phyloP scores from a whole-genome alignment of 2,888 invertebrate species.

The Patella ulyssiponensis region DNA sequence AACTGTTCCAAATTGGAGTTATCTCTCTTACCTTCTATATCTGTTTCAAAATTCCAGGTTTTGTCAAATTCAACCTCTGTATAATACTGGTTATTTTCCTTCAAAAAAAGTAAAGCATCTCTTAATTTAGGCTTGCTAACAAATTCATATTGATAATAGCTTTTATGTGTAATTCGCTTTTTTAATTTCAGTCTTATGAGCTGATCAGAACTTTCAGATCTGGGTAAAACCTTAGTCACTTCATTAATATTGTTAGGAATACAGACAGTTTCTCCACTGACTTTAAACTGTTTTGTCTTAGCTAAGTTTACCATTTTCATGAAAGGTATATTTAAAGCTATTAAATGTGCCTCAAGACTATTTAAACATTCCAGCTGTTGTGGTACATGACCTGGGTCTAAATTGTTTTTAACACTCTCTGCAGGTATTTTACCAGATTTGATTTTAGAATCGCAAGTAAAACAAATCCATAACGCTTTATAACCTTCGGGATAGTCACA shows the following conservation, averaged over 20 bases:
- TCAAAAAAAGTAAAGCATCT: not conserved
- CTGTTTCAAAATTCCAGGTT: not conserved
- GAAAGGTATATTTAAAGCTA: constrained; percentile 1
- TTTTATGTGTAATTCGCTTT: not conserved
- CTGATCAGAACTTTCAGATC: not conserved
- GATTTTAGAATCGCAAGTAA: not conserved
- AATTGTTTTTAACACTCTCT: constrained; percentile 10
- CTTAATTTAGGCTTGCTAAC: not conserved
- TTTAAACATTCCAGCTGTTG: not conserved
- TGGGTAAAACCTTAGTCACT: not conserved
- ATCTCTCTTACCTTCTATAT: too few species aligned
- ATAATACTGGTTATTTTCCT: not conserved
- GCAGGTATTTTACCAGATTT: constrained; percentile 8
- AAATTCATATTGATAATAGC: not conserved
- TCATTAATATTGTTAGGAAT: constrained; percentile 3
- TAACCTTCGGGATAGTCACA: not conserved
- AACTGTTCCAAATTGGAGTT: too few species aligned
- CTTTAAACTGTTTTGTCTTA: not conserved
- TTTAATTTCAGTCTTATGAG: not conserved
- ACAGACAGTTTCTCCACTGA: not conserved
- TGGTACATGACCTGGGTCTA: not conserved
- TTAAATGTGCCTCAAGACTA: not conserved
- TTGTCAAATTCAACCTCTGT: not conserved
- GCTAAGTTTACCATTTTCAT: not conserved
- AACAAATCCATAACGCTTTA: not conserved